Evolutionary conservation across 2,797 vertebrate genomes (phyloP), one percentile per base, ranked within the genome.

Genomic region (Ataeniobius toweri): DNA sequence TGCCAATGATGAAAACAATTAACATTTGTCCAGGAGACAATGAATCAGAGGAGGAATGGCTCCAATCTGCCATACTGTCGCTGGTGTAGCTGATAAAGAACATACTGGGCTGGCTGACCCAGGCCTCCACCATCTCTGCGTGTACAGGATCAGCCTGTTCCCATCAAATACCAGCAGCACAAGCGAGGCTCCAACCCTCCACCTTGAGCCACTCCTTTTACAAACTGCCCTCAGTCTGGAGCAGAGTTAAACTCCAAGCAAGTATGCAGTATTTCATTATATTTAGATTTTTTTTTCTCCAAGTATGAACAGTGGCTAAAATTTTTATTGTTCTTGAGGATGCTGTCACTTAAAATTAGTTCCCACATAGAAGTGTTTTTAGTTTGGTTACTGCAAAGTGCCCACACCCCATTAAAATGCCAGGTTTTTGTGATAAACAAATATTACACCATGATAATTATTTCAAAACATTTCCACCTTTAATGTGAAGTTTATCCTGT

Each of bases 21-120:
- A 98, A 97, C 96, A 96, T 97, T 97, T 96, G 96, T 96, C 95
- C 94, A 87, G 92, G 93, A 94, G 93, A 96, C 95, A 96, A 97
- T 97, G 96, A 97, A 97, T 98, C 97, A 97, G 94, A 88, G 93
- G 90, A 94, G 95, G 94, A 97, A 96, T 96, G 96, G 96, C 95
- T 95, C 94, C 95, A 96, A 97, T 97, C 96, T 94, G 94, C 94
- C 92, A 93, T 89, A 92, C 93, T 91, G 93, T 95, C 91, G 85
- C 89, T 92, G 91, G 74, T 81, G 89, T 80, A 16, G 24, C 86
- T 96, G 96, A 97, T 95, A 95, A 96, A 96, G 95, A 97, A 95
- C 89, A 91, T 92, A 93, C 90, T 92, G 95, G 83, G 90, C 93
- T 93, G 92, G 86, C 91, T 92, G 94, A 94, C 94, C 94, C 87